Evolutionary conservation across 2,113 vertebrate species (phyloP), one percentile per base, ranked within the genome.

Genomic region (Heterotilapia buettikoferi): DNA sequence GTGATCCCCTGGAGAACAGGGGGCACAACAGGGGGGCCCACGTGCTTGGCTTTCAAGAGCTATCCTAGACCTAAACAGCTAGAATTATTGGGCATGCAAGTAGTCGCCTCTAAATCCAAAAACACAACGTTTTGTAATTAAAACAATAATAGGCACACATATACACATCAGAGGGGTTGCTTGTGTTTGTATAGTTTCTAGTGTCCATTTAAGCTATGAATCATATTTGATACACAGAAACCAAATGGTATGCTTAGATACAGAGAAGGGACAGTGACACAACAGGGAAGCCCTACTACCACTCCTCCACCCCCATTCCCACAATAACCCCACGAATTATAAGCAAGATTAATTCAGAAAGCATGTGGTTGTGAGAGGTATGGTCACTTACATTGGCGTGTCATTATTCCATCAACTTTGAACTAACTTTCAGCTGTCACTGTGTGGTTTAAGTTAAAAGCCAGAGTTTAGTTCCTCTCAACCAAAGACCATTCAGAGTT

Each of bases 381-480:
- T 5, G 43, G 1, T 19, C 24, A 0, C 14, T 1, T 5, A 78
- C 18, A 50, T 6, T 0, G 2, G 2, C 9, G 4, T 50, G 43
- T 19, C 18, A 78, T 31, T n/a, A 50, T 31, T 78, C 26, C 26
- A 50, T 12, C 1, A 50, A 29, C 13, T 29, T 2, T 8, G 12
- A 76, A 11, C 38, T 45, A 45, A 43, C 71, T 76, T 76, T 31
- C 3, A 52, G 29, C 16, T 2, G 6, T 31, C 16, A 50, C 24
- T 7, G 16, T 29, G 6, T 19, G 16, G 14, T 76, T 76, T 8
- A 76, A 29, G 26, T 8, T n/a, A 31, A 19, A 31, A n/a, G 43
- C 43, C 26, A 0, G 26, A 19, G 43, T 47, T 50, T 78, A 31
- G 6, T 2, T 31, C 3, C 18, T 52, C 45, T 78, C 45, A 31